Percentiles rank a stretch among this genome's conserved stretches.
Evolutionary conservation across 2,797 vertebrate genomes (phyloP).

Genomic region (Pteropus rufus): DNA sequence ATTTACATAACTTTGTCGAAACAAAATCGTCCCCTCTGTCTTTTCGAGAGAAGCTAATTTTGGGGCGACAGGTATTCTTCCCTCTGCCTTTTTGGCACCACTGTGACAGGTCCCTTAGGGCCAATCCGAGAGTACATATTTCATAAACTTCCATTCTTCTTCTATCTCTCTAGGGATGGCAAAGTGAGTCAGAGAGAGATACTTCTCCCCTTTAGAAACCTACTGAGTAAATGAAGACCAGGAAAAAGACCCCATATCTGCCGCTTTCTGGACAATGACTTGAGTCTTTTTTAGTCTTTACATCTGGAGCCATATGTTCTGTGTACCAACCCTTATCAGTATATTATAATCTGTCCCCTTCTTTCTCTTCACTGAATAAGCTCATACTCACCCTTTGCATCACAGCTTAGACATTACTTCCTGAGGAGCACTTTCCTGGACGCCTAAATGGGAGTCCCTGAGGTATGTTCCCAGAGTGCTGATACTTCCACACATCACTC

Average conservation of each 20-base stretch:
- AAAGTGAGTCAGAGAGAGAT: background rate
- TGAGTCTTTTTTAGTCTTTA: background rate
- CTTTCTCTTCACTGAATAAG: background rate
- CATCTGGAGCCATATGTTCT: background rate
- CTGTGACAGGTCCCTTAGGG: slow-evolving; percentile 1
- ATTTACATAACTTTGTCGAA: slow-evolving; percentile 28
- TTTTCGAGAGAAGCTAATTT: slow-evolving; percentile 57
- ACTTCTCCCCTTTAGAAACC: background rate
- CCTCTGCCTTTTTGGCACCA: background rate
- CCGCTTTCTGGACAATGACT: background rate
- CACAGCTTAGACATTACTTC: background rate
- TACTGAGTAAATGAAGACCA: background rate
- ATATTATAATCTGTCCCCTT: background rate
- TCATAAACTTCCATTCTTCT: slow-evolving; percentile 12
- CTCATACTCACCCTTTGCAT: background rate
- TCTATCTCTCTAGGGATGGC: background rate
- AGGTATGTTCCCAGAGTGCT: background rate
- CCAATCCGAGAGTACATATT: background rate
- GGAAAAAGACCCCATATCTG: background rate
- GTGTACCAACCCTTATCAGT: background rate
- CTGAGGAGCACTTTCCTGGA: background rate
- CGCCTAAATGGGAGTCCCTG: background rate
- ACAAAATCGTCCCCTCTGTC: slow-evolving; percentile 65
- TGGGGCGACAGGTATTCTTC: background rate
- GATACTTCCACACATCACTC: background rate